Percentiles rank a stretch among this genome's conserved stretches.
phyloP scores from a whole-genome alignment of 30 jellyfish, hydroid and myxozoan species.

The Cassiopea xamachana region DNA sequence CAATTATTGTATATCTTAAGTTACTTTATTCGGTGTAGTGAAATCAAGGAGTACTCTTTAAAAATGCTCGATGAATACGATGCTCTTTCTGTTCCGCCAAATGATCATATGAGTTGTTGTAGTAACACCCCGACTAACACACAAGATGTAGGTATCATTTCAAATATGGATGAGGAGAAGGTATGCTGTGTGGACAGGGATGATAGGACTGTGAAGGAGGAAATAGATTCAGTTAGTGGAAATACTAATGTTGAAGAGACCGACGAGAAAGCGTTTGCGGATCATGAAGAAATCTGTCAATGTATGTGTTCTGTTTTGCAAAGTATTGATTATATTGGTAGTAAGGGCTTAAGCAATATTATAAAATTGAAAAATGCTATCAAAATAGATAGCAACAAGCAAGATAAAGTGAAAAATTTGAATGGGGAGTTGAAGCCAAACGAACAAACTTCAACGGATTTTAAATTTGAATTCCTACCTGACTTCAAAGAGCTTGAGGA shows the following conservation, averaged over 20 bases:
- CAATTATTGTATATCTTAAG: conserved; percentile 77
- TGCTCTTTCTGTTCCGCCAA: conserved; percentile 14
- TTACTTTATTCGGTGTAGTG: conserved; percentile 94
- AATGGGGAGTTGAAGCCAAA: background rate
- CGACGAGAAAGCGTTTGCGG: conserved; percentile 17
- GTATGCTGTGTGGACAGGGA: background rate
- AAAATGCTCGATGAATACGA: conserved; percentile 53
- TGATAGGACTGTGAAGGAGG: background rate
- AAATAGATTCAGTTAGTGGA: background rate
- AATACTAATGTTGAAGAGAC: background rate
- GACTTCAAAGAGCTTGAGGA: background rate
- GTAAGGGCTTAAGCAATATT: conserved; percentile 31
- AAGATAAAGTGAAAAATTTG: background rate
- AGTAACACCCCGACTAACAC: conserved; percentile 80
- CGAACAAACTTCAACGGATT: background rate
- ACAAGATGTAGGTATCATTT: conserved; percentile 51
- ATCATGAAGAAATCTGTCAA: conserved; percentile 47
- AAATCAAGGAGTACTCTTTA: conserved; percentile 70
- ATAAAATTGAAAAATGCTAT: conserved; percentile 14
- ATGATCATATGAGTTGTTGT: conserved; percentile 50
- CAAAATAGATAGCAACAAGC: background rate
- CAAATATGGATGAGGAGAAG: background rate
- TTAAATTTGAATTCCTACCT: background rate
- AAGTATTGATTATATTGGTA: conserved; percentile 56
- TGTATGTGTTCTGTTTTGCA: conserved; percentile 63